A percentile compares a stretch with the other conserved stretches of the same genome.
Conservation (phyloP, 2,888 invertebrate genomes). For the Tachina lurida region DNA sequence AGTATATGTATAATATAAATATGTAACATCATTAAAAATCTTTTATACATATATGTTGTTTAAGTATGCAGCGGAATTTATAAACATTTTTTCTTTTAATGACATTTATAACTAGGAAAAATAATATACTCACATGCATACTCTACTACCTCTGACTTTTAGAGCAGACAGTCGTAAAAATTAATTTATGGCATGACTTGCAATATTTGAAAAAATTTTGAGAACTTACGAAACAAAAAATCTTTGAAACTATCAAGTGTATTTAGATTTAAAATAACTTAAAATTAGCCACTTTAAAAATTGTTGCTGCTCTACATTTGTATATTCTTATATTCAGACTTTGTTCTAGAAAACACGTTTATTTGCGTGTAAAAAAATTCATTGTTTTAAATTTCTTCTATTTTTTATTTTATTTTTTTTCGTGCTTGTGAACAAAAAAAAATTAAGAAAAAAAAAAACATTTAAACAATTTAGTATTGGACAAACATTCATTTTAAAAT, state of each 20-base stretch:
- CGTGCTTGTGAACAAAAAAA: not conserved
- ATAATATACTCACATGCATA: not conserved
- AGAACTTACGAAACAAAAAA: not conserved
- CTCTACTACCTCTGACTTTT: conserved; percentile 21
- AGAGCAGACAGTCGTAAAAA: conserved; percentile 22
- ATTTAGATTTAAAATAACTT: not conserved
- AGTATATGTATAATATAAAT: too few species aligned
- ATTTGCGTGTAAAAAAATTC: not conserved
- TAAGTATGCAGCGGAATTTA: not conserved
- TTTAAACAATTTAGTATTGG: too few species aligned
- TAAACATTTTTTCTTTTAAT: conserved; percentile 16
- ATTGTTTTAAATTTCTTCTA: not conserved
- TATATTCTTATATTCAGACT: not conserved
- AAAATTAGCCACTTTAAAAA: not conserved
- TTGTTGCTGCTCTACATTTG: not conserved
- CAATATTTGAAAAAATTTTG: not conserved
- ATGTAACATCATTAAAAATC: conserved; percentile 1
- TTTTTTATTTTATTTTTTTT: not conserved
- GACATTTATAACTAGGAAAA: not conserved
- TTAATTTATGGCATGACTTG: conserved; percentile 28
- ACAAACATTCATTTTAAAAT: too few species aligned
- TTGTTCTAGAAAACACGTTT: not conserved
- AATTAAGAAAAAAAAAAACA: too few species aligned
- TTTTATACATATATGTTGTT: not conserved
- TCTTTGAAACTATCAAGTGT: not conserved